These are phyloP conservation scores for Misgurnus mizolepis DNA, from an alignment of 2,113 vertebrate genomes.

Conservation along the genomic window DNA sequence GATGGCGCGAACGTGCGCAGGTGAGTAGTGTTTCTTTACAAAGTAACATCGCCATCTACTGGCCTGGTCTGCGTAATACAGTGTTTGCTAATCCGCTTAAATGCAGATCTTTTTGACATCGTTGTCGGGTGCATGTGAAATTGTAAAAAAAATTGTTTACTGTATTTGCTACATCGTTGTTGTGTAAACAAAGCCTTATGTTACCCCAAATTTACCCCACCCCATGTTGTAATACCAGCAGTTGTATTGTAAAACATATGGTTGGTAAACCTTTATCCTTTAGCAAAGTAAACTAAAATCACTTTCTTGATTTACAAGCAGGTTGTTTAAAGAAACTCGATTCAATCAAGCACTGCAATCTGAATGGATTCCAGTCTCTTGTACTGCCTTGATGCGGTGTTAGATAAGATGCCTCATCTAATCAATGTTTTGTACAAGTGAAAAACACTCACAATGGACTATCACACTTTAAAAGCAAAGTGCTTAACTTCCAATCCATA, in stretches of 20 bases:
- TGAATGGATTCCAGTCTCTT: conserved; percentile 19
- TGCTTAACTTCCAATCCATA: conserved; percentile 19
- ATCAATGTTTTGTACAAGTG: conserved; percentile 13
- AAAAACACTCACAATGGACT: background rate
- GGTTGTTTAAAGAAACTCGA: conserved; percentile 27
- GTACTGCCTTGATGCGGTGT: background rate
- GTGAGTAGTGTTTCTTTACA: too few species aligned
- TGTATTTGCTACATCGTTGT: too few species aligned
- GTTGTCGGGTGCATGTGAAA: too few species aligned
- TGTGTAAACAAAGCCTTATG: too few species aligned
- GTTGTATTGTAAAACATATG: conserved; percentile 19
- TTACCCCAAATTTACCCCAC: too few species aligned
- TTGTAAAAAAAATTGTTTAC: too few species aligned
- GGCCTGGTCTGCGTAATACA: too few species aligned
- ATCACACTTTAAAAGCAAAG: conserved; percentile 17
- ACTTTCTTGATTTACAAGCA: background rate
- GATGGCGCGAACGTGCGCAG: too few species aligned
- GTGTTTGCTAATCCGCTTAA: too few species aligned
- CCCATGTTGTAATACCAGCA: background rate
- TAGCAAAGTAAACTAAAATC: background rate
- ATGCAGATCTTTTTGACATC: too few species aligned
- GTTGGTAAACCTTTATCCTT: background rate
- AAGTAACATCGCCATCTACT: too few species aligned
- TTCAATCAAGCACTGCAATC: background rate
- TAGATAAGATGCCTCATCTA: conserved; percentile 17